Conservation (phyloP, 2,888 invertebrate genomes). For the Ommatoiulus sabulosus region DNA sequence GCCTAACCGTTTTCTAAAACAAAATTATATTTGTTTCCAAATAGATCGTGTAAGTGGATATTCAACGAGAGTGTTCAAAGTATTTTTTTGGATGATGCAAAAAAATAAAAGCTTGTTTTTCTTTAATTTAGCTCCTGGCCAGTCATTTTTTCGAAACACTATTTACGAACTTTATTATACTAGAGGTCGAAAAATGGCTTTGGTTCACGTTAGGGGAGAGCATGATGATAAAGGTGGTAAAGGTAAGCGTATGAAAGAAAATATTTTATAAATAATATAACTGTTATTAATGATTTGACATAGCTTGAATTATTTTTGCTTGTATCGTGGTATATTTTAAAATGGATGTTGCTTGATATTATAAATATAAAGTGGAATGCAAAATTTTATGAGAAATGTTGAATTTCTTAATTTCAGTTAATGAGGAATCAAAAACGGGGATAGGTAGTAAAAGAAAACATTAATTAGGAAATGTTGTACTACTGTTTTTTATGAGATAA, state of each 20-base stretch:
- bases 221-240: conserved; percentile 52
- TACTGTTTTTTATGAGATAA: no score
- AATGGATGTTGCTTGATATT: no score
- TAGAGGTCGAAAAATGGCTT: conserved; percentile 55
- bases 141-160: conserved; percentile 43
- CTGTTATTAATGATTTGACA: no score
- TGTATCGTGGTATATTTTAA: no score
- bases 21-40: not conserved
- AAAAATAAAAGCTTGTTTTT: not conserved
- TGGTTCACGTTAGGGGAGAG: conserved; percentile 54
- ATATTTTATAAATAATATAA: not conserved
- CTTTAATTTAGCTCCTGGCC: conserved; percentile 41
- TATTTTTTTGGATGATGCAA: not conserved
- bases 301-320: no score
- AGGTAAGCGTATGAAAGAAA: conserved; percentile 45
- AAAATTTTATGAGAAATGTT: no score
- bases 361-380: no score
- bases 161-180: conserved; percentile 52
- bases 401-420: no score
- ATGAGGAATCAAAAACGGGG: no score
- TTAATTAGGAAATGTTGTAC: no score
- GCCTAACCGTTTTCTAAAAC: not conserved
- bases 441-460: no score
- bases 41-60: not conserved
- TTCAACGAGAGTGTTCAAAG: not conserved